A percentile compares a stretch with the other conserved stretches of the same genome.
Evolutionary conservation across 2,888 invertebrate genomes (phyloP).

Genomic region (Bugulina stolonifera): DNA sequence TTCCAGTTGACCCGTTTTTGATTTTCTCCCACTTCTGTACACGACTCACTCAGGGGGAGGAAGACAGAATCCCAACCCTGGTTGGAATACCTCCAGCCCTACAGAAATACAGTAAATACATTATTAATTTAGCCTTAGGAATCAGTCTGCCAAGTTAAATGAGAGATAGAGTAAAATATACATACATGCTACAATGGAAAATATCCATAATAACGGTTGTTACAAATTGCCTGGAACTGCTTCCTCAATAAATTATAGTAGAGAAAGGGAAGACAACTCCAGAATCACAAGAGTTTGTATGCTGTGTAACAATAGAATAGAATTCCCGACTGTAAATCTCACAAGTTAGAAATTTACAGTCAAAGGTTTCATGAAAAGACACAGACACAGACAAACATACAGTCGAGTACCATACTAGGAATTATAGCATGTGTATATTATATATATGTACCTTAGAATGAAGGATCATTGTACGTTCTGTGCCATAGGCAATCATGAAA

Average conservation of each 20-base stretch:
- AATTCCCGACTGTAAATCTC: background rate
- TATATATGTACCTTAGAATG: constrained; percentile 71
- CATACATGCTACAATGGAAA: no score
- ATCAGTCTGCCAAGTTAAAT: background rate
- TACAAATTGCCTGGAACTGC: background rate
- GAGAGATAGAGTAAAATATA: background rate
- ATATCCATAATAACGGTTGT: background rate
- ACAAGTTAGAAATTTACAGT: background rate
- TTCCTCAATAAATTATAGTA: no score
- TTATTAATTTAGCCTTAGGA: background rate
- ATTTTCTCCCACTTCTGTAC: constrained; percentile 63
- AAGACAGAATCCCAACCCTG: constrained; percentile 93
- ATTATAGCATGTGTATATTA: background rate
- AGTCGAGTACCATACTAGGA: no score
- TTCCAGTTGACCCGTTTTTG: constrained; percentile 71
- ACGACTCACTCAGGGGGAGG: constrained; percentile 79
- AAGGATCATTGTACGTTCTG: constrained; percentile 82
- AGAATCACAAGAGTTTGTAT: no score
- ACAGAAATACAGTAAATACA: background rate
- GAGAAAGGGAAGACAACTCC: no score
- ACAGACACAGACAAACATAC: no score
- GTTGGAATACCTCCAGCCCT: constrained; percentile 66
- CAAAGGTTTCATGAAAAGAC: background rate
- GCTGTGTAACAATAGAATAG: no score
- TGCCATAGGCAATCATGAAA: constrained; percentile 89